Evolutionary conservation across 2,888 invertebrate genomes (phyloP).

Genomic region (Lithophane socia): DNA sequence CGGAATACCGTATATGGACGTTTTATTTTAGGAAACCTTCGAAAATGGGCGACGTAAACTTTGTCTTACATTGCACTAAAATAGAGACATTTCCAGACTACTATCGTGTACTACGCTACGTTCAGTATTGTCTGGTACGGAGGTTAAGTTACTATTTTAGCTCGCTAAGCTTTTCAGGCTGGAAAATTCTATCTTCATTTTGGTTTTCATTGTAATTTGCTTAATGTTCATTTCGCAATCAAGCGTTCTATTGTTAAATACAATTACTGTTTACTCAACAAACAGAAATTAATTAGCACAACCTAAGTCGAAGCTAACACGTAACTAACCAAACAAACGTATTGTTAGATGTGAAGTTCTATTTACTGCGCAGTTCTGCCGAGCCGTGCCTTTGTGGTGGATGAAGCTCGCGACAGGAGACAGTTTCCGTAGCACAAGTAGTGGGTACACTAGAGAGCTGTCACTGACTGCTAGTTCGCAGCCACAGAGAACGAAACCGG

Average conservation of each 20-base stretch:
- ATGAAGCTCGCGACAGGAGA: conserved; percentile 43
- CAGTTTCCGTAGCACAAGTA: conserved; percentile 47
- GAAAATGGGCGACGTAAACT: conserved; percentile 24
- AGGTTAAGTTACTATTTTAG: background rate
- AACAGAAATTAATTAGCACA: conserved; percentile 33
- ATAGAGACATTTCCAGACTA: conserved; percentile 16
- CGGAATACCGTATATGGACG: conserved; percentile 44
- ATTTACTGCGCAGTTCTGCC: conserved; percentile 35
- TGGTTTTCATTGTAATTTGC: background rate
- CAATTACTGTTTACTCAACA: conserved; percentile 11
- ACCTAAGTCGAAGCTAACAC: conserved; percentile 10
- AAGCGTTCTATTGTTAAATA: background rate
- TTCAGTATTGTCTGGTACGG: background rate
- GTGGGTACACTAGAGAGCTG: conserved; percentile 42
- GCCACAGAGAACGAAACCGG: conserved; percentile 34
- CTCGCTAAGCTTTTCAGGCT: background rate
- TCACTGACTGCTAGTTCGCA: conserved; percentile 48
- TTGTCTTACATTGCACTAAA: conserved; percentile 27
- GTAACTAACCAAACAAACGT: conserved; percentile 29
- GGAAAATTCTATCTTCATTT: background rate
- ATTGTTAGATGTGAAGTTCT: conserved; percentile 25
- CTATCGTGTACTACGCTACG: background rate
- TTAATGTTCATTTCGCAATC: conserved; percentile 2
- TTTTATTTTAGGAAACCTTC: conserved; percentile 57
- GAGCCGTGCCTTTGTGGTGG: conserved; percentile 47